These are phyloP conservation scores for Passer domesticus DNA, from an alignment of 2,113 vertebrate genomes.

Conservation along the genomic window DNA sequence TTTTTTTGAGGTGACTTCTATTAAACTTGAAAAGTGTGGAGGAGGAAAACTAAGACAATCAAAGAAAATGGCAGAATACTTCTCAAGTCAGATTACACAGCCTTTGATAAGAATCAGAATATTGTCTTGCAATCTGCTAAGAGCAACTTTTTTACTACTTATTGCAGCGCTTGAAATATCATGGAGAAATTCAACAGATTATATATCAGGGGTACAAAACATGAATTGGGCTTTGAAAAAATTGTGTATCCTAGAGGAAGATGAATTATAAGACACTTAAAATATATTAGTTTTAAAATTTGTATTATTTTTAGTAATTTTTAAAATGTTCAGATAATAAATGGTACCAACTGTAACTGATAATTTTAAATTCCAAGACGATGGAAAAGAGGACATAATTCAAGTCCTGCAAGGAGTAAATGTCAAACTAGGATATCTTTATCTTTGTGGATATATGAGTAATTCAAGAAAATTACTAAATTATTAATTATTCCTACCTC, in stretches of 20 bases:
- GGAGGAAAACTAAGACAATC: neutral
- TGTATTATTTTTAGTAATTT: neutral
- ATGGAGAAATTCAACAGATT: neutral
- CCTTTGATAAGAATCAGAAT: neutral
- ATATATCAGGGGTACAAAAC: neutral
- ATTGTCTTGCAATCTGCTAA: neutral
- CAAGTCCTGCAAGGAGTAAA: neutral
- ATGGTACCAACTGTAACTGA: neutral
- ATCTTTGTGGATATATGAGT: neutral
- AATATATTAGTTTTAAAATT: neutral
- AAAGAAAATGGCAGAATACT: neutral
- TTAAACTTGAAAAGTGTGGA: neutral
- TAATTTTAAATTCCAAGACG: neutral
- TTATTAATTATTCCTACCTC: neutral
- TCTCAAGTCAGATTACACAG: neutral
- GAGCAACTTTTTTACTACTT: neutral
- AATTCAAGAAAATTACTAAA: neutral
- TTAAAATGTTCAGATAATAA: neutral
- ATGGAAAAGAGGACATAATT: neutral
- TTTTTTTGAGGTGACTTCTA: neutral
- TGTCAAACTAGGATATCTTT: neutral
- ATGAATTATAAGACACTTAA: neutral
- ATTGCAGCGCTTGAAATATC: neutral
- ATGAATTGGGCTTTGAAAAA: neutral
- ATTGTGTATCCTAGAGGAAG: neutral